Base-by-base conservation (phyloP, 2,888 invertebrate genomes). In the Drosophila greeni region DNA sequence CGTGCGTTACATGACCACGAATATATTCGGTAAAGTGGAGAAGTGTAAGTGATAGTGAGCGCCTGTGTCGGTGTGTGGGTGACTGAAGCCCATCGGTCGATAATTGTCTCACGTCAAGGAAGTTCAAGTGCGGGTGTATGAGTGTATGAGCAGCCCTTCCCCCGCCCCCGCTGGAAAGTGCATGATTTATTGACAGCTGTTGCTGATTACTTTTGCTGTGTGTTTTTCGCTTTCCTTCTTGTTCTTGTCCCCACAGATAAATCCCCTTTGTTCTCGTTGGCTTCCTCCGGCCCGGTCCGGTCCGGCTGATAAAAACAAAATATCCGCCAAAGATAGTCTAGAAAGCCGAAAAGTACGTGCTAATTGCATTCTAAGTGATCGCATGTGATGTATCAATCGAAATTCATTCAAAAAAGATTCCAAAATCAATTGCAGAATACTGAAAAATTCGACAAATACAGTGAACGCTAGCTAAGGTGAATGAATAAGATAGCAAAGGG, bases 211-310 rank as follows among this genome's bases (percentile, higher is more conserved):
- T 47, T 37, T 47, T 23, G n/a, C 31, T 55, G 54, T 39, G 24
- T 40, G n/a, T 11, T 34, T 33, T 39, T 54, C 18, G n/a, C 42
- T 20, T 36, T 23, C 23, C 40, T 14, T 29, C 31, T 55, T 29
- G 42, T 31, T 20, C 45, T 47, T 31, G 45, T 20, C 48, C 59
- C 40, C 39, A 39, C 47, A 12, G 43, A 69, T 43, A 40, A 52
- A 23, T 53, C 20, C 51, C 76, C 76, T 76, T 76, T 79, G 77
- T 76, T 75, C 72, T 70, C n/a, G 3, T 34, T n/a, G 16, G 36
- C 29, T 39, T 56, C 49, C 49, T 29, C 20, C 16, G 23, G 23
- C 14, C 40, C n/a, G 23, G 24, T n/a, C n/a, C 42, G 23, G 20
- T 39, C 51, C 31, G 23, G 14, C 16, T 52, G 62, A 62, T 52